These are phyloP conservation scores for Leistus spinibarbis DNA, from an alignment of 2,888 invertebrate species.

Conservation along the genomic window DNA sequence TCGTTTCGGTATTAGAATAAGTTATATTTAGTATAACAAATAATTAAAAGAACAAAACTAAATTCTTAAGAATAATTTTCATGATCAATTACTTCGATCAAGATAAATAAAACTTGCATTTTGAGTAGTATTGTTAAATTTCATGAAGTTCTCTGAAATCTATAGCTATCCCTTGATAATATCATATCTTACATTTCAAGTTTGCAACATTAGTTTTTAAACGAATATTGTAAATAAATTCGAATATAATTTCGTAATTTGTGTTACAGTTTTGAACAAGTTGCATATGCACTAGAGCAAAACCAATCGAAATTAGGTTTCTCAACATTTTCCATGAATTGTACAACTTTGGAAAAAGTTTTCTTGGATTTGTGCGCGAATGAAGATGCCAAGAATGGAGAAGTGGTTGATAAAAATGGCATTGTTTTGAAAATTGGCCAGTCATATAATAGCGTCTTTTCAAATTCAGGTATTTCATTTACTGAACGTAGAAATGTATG, in stretches of 20 bases:
- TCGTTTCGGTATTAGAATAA: too few species aligned
- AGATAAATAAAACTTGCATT: too few species aligned
- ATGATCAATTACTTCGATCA: too few species aligned
- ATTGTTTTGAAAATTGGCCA: conserved; percentile 34
- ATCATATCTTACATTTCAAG: too few species aligned
- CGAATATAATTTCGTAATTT: conserved; percentile 1
- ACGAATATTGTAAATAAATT: neutral
- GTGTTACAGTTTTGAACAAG: conserved; percentile 57
- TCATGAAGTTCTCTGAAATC: too few species aligned
- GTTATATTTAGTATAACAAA: too few species aligned
- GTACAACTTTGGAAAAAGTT: conserved; percentile 69
- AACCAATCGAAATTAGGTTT: conserved; percentile 57
- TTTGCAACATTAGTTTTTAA: too few species aligned
- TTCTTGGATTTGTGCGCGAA: conserved; percentile 63
- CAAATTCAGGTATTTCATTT: conserved; percentile 27
- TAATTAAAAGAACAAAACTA: too few species aligned
- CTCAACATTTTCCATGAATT: conserved; percentile 62
- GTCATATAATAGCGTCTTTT: conserved; percentile 35
- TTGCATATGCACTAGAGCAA: conserved; percentile 60
- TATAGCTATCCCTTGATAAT: too few species aligned
- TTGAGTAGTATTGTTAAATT: too few species aligned
- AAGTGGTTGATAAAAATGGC: conserved; percentile 14
- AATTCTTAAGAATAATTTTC: too few species aligned
- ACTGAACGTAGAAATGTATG: neutral
- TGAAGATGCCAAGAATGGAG: conserved; percentile 51